These are phyloP conservation scores for Drosophila histrio DNA, from an alignment of 2,888 invertebrate genomes.

Conservation along the genomic window DNA sequence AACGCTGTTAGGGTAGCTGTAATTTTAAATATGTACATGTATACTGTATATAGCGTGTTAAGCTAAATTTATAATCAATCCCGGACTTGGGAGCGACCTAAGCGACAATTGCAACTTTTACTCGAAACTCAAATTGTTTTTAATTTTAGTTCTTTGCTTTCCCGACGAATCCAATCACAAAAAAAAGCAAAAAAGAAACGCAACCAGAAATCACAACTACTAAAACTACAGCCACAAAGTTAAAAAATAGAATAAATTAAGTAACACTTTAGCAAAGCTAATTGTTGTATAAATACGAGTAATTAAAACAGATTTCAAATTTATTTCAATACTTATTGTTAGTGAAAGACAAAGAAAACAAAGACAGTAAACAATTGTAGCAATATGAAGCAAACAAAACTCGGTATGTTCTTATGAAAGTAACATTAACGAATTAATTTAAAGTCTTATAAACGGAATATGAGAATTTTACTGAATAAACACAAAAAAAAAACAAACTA, in stretches of 20 bases:
- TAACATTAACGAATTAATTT: conserved; percentile 81
- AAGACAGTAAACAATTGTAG: conserved; percentile 59
- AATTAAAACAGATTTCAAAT: conserved; percentile 55
- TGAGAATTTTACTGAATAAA: conserved; percentile 79
- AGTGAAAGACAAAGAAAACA: conserved; percentile 17
- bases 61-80: conserved; percentile 50
- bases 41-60: conserved; percentile 74
- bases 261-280: conserved; percentile 82
- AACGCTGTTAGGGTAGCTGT: conserved; percentile 76
- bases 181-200: not conserved
- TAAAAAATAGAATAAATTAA: conserved; percentile 49
- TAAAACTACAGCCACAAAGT: conserved; percentile 27
- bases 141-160: conserved; percentile 40
- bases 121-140: conserved; percentile 12
- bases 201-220: conserved; percentile 5
- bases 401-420: conserved; percentile 80
- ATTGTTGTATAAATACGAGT: conserved; percentile 77
- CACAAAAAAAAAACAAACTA: conserved; percentile 24
- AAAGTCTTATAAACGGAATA: conserved; percentile 77
- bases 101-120: conserved; percentile 33
- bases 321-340: conserved; percentile 56
- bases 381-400: conserved; percentile 73
- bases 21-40: conserved; percentile 66
- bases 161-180: conserved; percentile 23
- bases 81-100: conserved; percentile 6